Evolutionary conservation across 2,888 invertebrate genomes (phyloP).

Genomic region (Prosopocoilus inquinatus): DNA sequence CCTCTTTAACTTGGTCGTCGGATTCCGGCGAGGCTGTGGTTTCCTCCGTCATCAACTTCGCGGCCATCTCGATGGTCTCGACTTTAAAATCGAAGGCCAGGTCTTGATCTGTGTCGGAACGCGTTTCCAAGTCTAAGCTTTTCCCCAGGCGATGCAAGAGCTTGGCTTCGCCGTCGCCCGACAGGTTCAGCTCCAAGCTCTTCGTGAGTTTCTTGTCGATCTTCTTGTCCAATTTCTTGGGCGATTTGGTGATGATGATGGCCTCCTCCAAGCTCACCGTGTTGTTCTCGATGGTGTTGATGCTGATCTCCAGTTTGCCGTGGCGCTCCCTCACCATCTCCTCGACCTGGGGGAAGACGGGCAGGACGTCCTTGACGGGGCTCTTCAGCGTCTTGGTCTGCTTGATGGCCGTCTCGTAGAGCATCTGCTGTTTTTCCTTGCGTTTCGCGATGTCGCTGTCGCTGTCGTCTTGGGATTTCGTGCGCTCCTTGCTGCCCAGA

Average conservation of each 20-base stretch:
- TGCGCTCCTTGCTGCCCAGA: slow-evolving; percentile 61
- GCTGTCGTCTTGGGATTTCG: slow-evolving; percentile 71
- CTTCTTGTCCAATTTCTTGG: slow-evolving; percentile 64
- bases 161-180: slow-evolving; percentile 38
- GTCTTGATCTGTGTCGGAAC: slow-evolving; percentile 34
- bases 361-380: slow-evolving; percentile 70
- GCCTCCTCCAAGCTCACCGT: slow-evolving; percentile 61
- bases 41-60: slow-evolving; percentile 25
- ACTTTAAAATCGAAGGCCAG: slow-evolving; percentile 45
- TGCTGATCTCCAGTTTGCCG: slow-evolving; percentile 72
- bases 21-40: slow-evolving; percentile 43
- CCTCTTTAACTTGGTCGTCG: slow-evolving; percentile 55
- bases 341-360: slow-evolving; percentile 70
- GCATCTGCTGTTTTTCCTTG: slow-evolving; percentile 71
- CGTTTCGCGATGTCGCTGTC: slow-evolving; percentile 71
- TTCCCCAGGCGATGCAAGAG: slow-evolving; percentile 46
- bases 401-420: slow-evolving; percentile 73
- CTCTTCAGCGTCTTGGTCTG: slow-evolving; percentile 72
- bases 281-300: slow-evolving; percentile 57
- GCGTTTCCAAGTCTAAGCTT: slow-evolving; percentile 48
- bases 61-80: slow-evolving; percentile 33
- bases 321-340: slow-evolving; percentile 72
- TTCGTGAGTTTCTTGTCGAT: slow-evolving; percentile 55
- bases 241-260: slow-evolving; percentile 73
- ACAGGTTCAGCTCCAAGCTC: slow-evolving; percentile 65